Percentiles rank a stretch among this genome's conserved stretches.
Evolutionary conservation across 2,113 vertebrate genomes (phyloP).

Genomic region (Zosterops japonicus): DNA sequence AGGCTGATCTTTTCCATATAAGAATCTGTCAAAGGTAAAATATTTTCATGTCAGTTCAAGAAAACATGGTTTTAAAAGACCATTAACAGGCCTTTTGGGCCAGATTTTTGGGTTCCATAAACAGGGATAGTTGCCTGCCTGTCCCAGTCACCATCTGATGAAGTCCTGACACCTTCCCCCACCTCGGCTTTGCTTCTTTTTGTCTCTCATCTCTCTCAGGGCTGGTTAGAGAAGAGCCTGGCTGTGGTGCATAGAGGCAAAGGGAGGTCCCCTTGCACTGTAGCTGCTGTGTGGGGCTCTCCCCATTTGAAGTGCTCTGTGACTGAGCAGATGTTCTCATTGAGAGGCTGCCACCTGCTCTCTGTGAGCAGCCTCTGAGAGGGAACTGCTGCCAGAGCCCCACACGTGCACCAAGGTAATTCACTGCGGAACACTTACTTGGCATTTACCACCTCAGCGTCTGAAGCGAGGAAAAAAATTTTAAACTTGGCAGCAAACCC

Average conservation of each 20-base stretch:
- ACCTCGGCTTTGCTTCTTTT: neutral
- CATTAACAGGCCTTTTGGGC: neutral
- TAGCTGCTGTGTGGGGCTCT: neutral
- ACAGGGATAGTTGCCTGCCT: neutral
- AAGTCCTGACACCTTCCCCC: rapidly evolving
- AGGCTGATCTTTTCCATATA: neutral
- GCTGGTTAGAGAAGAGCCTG: neutral
- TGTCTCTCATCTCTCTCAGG: neutral
- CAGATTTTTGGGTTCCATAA: neutral
- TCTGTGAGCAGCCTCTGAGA: neutral
- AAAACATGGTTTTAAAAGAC: neutral
- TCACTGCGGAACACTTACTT: neutral
- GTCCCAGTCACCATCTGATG: neutral
- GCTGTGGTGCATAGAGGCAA: neutral
- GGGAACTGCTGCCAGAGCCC: neutral
- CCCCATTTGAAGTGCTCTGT: rapidly evolving
- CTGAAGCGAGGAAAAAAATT: neutral
- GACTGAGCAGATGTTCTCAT: neutral
- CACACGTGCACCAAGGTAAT: neutral
- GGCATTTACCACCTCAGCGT: neutral
- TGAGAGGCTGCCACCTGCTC: neutral
- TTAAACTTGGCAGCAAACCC: slow-evolving; percentile 21
- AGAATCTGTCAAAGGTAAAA: neutral
- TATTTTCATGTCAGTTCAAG: neutral
- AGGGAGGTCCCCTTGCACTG: neutral